Base-by-base conservation (phyloP, 2,113 vertebrate genomes). In the Misgurnus mizolepis region DNA sequence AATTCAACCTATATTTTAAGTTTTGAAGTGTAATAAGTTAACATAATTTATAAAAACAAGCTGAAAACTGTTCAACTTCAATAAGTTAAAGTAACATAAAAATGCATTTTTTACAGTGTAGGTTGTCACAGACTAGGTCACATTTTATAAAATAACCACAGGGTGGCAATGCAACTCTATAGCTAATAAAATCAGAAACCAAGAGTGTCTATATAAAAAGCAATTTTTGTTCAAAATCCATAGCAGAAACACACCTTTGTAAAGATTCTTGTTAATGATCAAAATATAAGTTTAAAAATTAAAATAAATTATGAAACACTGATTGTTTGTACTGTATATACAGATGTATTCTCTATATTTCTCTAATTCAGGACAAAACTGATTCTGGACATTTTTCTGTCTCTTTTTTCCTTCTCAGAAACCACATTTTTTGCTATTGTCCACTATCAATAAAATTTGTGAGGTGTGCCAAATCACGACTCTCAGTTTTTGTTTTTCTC, bases 151-250 rank as follows among this genome's bases (percentile, higher is more conserved):
- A 45, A 17, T 75, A 75, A 75, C 72, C 72, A 75, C 72, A 75
- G 72, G 72, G 72, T 61, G 72, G 72, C 72, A 75, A 75, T 75
- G 72, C 60, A 62, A 75, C 72, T 75, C 72, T 58, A 75, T 62
- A n/a, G 39, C 69, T 58, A 41, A 72, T 58, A 72, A 72, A 56
- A 3, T n/a, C 7, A n/a, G 39, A 40, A 72, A 12, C 40, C 69
- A 18, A 18, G 9, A 71, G 53, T 15, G 3, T 7, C 3, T 17
- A 58, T 17, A 18, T 72, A 18, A 56, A n/a, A 58, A 18, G 55
- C 34, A 41, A 40, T 34, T 18, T 50, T 49, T 71, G 50, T 41
- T 56, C 17, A 58, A 7, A n/a, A n/a, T 6, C 17, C 6, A 58
- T 18, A 18, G n/a, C 55, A n/a, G 0, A n/a, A 53, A 10, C n/a